phyloP scores from a whole-genome alignment of 1,140 invertebrate species.

The Temnothorax longispinosus region DNA sequence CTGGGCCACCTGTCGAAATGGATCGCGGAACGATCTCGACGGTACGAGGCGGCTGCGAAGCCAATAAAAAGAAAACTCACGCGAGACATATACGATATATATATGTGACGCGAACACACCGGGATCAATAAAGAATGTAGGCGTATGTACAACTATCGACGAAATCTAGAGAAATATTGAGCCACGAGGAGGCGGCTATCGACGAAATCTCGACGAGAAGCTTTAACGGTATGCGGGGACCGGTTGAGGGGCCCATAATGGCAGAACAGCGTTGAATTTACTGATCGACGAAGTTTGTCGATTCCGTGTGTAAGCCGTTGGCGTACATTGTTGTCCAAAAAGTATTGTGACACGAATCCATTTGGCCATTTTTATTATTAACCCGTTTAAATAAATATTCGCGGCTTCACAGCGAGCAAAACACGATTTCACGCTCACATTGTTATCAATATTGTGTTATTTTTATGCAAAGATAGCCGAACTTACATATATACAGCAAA shows the following conservation, averaged over 20 bases:
- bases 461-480: conserved; percentile 16
- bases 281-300: conserved; percentile 45
- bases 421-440: not conserved
- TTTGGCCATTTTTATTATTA: conserved; percentile 42
- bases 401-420: not conserved
- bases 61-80: conserved; percentile 37
- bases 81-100: conserved; percentile 16
- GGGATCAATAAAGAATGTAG: conserved; percentile 21
- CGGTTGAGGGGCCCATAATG: not conserved
- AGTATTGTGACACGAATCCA: conserved; percentile 23
- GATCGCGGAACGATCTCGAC: conserved; percentile 53
- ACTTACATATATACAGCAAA: not conserved
- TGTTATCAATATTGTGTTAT: conserved; percentile 24
- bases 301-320: conserved; percentile 15
- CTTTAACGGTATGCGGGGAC: conserved; percentile 33
- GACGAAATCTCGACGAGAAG: conserved; percentile 45
- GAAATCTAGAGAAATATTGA: conserved; percentile 50
- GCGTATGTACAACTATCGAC: conserved; percentile 33
- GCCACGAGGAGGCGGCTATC: conserved; percentile 12
- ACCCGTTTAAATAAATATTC: conserved; percentile 53
- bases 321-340: conserved; percentile 33
- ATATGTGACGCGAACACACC: not conserved
- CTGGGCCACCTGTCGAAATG: conserved; percentile 74
- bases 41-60: not conserved
- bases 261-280: conserved; percentile 54